phyloP scores from a whole-genome alignment of 1,140 invertebrate genomes.

The Trigoniulus corallinus region DNA sequence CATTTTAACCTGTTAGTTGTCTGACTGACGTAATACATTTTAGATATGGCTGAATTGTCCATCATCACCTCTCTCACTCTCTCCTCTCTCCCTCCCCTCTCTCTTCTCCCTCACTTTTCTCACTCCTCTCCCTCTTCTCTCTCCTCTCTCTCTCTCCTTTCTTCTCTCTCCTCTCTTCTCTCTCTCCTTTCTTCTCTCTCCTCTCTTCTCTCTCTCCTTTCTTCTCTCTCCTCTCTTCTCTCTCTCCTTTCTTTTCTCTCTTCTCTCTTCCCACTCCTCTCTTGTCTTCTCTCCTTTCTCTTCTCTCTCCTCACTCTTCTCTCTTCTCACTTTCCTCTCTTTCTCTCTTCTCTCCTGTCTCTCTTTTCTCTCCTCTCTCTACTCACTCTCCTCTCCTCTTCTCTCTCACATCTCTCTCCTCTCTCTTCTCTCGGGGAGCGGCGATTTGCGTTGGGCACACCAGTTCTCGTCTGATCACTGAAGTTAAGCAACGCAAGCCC shows the following conservation, averaged over 20 bases:
- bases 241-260: constrained; percentile 4
- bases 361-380: no score
- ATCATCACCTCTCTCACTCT: no score
- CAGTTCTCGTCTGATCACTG: no score
- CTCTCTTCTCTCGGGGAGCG: no score
- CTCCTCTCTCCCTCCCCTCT: constrained; percentile 3
- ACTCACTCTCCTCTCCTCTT: background rate
- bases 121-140: background rate
- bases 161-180: constrained; percentile 3
- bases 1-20: no score
- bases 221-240: constrained; percentile 2
- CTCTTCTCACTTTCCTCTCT: constrained; percentile 2
- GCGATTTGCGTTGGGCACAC: no score
- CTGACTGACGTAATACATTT: no score
- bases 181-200: constrained; percentile 7
- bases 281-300: background rate
- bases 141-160: constrained; percentile 8
- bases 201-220: background rate
- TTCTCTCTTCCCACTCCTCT: constrained; percentile 2
- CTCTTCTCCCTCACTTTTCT: no score
- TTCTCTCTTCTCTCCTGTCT: no score
- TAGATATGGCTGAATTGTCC: background rate
- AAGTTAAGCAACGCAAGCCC: no score
- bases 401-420: background rate
- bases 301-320: no score